Evolutionary conservation across 2,797 vertebrate genomes (phyloP), one percentile per base, ranked within the genome.

Genomic region (Enteromius unitaeniatus): DNA sequence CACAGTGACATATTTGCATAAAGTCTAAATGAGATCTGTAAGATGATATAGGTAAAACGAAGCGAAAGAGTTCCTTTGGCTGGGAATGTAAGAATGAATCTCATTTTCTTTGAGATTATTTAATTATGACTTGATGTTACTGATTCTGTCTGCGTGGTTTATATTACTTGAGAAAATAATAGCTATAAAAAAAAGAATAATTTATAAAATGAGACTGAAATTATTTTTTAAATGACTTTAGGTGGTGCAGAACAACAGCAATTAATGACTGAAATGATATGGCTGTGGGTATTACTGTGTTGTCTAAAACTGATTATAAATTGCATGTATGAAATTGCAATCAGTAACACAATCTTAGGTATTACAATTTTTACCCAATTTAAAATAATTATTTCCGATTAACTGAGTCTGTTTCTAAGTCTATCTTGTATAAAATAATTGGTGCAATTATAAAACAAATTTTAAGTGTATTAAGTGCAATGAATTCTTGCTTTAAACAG

Each of bases 91-190:
- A 81, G 34, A 23, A 31, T 51, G 28, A n/a, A 45, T 68, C 34
- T 42, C 31, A 83, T 77, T 68, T 42, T 49, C 47, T 55, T 78
- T 70, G 40, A 47, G 64, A 69, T 58, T 19, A 77, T 83, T 83
- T 65, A 40, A 21, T 82, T 51, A 64, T 51, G 70, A 65, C n/a
- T 75, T 81, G 23, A 64, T 42, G 11, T 23, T 26, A 58, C 40
- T 60, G 26, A 51, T 49, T 49, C 11, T n/a, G 58, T 47, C 26
- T 37, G 78, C 8, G 21, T 75, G 45, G 70, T 65, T 65, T 37
- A 64, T 40, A 70, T 19, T 53, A 51, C 4, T 0, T 60, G 40
- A 13, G 17, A 65, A 28, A 58, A 17, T 2, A 26, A 37, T 6
- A 49, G 45, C 45, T 47, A 49, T 17, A 47, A 3, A 73, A 3